A percentile compares a stretch with the other conserved stretches of the same genome.
Evolutionary conservation across 2,113 vertebrate species (phyloP).

Genomic region (Prietella phreatophila): DNA sequence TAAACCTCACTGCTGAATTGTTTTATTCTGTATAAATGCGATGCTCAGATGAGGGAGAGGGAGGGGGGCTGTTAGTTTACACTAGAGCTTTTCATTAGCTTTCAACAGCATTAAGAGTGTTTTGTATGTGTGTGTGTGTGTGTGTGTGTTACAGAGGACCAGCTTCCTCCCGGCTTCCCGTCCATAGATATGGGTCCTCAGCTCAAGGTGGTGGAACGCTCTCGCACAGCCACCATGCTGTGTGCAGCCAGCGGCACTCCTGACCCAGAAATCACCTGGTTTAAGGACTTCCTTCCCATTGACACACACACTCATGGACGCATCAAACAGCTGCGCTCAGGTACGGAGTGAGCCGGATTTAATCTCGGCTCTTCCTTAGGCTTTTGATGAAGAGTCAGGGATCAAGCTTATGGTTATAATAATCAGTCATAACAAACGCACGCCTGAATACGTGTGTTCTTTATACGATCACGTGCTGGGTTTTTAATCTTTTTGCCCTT

Average conservation of each 20-base stretch:
- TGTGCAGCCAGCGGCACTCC: constrained; percentile 97
- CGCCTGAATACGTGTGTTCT: background rate
- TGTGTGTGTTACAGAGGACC: constrained; percentile 84
- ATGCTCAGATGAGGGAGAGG: too few relatives aligned
- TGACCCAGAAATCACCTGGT: constrained; percentile 98
- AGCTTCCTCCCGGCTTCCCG: constrained; percentile 93
- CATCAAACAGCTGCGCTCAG: constrained; percentile 98
- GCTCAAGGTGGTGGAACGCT: constrained; percentile 97
- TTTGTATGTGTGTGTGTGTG: constrained; percentile 42
- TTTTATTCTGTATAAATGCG: background rate
- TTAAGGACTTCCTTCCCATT: constrained; percentile 98
- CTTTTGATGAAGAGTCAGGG: background rate
- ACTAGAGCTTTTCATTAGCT: too few relatives aligned
- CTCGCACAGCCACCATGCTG: constrained; percentile 97
- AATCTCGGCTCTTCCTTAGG: background rate
- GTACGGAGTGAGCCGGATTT: constrained; percentile 67
- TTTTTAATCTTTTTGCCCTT: background rate
- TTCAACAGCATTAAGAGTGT: background rate
- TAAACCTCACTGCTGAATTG: background rate
- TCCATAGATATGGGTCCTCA: constrained; percentile 99
- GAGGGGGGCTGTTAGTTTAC: too few relatives aligned
- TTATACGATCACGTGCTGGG: background rate
- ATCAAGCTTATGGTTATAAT: background rate
- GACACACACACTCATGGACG: constrained; percentile 94
- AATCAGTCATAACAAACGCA: background rate